These are phyloP conservation scores for Camptogramma bilineatum DNA, from an alignment of 2,888 invertebrate genomes.

Conservation along the genomic window DNA sequence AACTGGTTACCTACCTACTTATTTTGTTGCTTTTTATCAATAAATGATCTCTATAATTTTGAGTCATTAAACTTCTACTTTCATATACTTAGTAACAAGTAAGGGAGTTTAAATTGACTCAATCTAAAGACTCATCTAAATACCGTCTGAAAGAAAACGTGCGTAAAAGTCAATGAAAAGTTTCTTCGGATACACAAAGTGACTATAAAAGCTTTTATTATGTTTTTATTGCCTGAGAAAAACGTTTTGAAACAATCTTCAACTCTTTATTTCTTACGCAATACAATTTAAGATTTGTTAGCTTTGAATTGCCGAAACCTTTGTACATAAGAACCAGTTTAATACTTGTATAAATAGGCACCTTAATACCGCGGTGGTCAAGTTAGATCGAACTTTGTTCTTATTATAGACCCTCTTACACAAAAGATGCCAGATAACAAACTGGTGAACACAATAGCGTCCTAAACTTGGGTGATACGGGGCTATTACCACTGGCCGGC, in stretches of 20 bases:
- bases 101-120: background rate
- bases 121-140: background rate
- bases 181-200: constrained; percentile 30
- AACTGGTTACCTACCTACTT: background rate
- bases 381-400: constrained; percentile 9
- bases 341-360: constrained; percentile 11
- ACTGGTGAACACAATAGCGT: constrained; percentile 20
- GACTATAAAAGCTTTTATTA: constrained; percentile 38
- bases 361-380: constrained; percentile 3
- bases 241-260: constrained; percentile 33
- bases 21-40: no score
- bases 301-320: constrained; percentile 20
- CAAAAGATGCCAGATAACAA: constrained; percentile 20
- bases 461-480: constrained; percentile 20
- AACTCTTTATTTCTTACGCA: constrained; percentile 22
- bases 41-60: no score
- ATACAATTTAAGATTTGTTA: constrained; percentile 27
- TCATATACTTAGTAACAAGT: no score
- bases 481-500: constrained; percentile 41
- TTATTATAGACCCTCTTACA: constrained; percentile 9
- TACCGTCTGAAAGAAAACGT: constrained; percentile 16
- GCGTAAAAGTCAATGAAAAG: constrained; percentile 31
- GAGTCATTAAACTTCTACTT: no score
- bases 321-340: constrained; percentile 1
- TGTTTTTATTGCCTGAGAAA: constrained; percentile 33